These are phyloP conservation scores for Odontophorus gujanensis DNA, from an alignment of 2,113 vertebrate species.

Conservation along the genomic window DNA sequence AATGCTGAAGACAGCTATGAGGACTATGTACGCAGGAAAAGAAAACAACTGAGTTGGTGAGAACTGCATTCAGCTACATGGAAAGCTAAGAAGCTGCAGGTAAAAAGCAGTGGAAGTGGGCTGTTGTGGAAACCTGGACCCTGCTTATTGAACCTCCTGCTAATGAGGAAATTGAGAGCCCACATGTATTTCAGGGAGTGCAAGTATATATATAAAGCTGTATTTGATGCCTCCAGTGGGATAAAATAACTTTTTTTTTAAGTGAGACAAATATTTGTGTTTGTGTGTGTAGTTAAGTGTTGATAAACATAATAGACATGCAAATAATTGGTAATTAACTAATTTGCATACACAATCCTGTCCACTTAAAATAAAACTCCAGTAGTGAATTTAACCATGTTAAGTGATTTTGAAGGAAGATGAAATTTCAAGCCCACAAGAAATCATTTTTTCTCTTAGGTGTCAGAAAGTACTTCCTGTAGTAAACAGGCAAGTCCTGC, in stretches of 20 bases:
- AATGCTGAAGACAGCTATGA: background rate
- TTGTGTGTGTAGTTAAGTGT: background rate
- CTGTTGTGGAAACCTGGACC: background rate
- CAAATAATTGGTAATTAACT: slow-evolving; percentile 10
- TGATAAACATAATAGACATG: background rate
- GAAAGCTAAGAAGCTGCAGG: background rate
- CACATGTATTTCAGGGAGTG: fast-evolving
- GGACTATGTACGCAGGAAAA: background rate
- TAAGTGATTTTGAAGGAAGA: background rate
- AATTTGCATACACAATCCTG: background rate
- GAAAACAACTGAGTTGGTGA: background rate
- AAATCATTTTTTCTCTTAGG: background rate
- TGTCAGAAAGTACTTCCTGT: background rate
- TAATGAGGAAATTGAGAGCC: background rate
- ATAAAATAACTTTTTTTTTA: background rate
- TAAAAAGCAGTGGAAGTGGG: background rate
- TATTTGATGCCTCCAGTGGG: background rate
- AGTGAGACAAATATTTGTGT: background rate
- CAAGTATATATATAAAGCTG: background rate
- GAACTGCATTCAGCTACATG: background rate
- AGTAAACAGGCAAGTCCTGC: background rate
- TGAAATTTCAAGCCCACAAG: background rate
- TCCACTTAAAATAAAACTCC: background rate
- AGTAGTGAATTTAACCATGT: background rate
- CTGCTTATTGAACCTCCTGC: slow-evolving; percentile 6